Evolutionary conservation across 1,140 invertebrate species (phyloP).

Genomic region (Eriosoma lanigerum): DNA sequence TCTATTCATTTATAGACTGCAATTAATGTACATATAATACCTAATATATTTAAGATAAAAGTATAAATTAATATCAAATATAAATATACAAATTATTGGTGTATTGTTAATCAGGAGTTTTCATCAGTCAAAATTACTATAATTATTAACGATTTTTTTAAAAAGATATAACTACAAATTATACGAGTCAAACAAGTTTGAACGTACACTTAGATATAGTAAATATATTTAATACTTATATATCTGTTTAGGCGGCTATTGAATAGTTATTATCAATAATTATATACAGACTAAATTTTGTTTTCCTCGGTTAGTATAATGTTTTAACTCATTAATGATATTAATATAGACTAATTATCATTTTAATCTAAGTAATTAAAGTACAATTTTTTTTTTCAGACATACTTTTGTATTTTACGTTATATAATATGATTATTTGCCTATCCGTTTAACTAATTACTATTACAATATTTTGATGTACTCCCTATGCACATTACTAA

Average conservation of each 20-base stretch:
- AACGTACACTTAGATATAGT: not conserved
- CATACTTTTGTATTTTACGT: not conserved
- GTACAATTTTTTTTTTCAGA: not conserved
- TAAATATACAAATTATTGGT: not conserved
- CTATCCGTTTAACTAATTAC: too few relatives aligned
- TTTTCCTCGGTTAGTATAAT: not conserved
- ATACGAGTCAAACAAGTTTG: conserved; percentile 37
- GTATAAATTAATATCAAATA: not conserved
- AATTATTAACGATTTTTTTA: not conserved
- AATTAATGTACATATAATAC: too few relatives aligned
- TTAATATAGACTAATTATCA: not conserved
- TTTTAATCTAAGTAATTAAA: too few relatives aligned
- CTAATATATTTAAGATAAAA: too few relatives aligned
- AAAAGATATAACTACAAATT: conserved; percentile 1
- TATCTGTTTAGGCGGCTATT: not conserved
- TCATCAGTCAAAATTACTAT: not conserved
- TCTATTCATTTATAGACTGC: too few relatives aligned
- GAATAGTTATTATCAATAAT: not conserved
- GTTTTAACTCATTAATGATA: not conserved
- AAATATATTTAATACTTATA: not conserved
- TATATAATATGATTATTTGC: too few relatives aligned
- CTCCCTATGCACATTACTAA: too few relatives aligned
- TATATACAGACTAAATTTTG: not conserved
- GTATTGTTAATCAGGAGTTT: conserved; percentile 11
- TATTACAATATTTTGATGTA: too few relatives aligned